A percentile compares a stretch with the other conserved stretches of the same genome.
phyloP scores from a whole-genome alignment of 1,140 invertebrate genomes.

The Heliconius himera region DNA sequence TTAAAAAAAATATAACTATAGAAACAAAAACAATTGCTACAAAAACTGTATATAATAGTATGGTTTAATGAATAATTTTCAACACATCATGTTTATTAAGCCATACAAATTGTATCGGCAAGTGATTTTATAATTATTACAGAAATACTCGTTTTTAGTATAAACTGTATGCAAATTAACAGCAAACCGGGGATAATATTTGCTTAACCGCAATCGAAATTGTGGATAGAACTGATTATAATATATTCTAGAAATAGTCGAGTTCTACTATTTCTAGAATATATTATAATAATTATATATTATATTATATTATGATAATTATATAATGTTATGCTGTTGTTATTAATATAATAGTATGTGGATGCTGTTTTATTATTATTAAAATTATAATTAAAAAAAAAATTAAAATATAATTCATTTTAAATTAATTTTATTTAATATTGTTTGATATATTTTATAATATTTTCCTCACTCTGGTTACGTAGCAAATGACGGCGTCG shows the following conservation, averaged over 20 bases:
- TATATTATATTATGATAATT: too few species aligned
- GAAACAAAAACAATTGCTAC: too few species aligned
- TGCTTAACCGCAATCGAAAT: conserved; percentile 10
- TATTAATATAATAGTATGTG: too few species aligned
- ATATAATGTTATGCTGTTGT: background rate
- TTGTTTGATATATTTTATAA: too few species aligned
- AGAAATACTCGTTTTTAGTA: background rate
- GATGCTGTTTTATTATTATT: too few species aligned
- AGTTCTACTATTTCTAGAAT: background rate
- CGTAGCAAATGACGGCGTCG: too few species aligned
- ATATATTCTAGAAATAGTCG: background rate
- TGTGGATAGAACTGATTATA: background rate
- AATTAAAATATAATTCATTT: too few species aligned
- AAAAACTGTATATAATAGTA: too few species aligned
- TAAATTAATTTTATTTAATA: too few species aligned
- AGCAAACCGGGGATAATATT: background rate
- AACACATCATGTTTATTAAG: conserved; percentile 1
- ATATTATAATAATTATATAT: background rate
- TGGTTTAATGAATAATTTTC: background rate
- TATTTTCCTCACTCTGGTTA: too few species aligned
- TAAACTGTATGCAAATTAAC: background rate
- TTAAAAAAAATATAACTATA: too few species aligned
- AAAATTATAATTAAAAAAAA: too few species aligned
- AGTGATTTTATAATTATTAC: conserved; percentile 9
- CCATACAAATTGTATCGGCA: background rate